phyloP scores from a whole-genome alignment of 2,888 invertebrate genomes.

The Stenurella melanura region DNA sequence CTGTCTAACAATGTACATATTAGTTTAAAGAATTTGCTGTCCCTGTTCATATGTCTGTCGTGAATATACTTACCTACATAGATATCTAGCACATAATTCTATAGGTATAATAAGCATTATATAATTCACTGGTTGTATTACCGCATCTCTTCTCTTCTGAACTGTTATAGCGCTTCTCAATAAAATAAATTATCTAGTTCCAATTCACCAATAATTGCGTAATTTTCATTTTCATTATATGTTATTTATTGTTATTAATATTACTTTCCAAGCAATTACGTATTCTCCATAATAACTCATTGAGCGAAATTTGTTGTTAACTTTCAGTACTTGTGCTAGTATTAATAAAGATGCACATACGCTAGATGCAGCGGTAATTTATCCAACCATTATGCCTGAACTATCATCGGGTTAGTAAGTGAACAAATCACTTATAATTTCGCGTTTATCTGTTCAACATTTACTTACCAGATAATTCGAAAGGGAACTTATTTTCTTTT shows the following conservation, averaged over 20 bases:
- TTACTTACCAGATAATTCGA: not conserved
- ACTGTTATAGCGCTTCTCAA: not conserved
- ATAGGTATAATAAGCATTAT: not conserved
- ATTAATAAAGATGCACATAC: not conserved
- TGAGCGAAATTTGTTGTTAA: not conserved
- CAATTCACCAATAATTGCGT: not conserved
- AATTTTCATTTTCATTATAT: not conserved
- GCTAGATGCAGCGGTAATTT: not conserved
- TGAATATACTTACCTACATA: not conserved
- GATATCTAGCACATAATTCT: not conserved
- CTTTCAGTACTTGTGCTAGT: not conserved
- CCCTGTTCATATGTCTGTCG: no score
- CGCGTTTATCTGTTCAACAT: not conserved
- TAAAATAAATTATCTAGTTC: not conserved
- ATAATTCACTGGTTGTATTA: not conserved
- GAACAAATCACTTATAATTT: not conserved
- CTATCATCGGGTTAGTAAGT: not conserved
- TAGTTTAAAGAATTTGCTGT: no score
- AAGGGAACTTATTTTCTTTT: not conserved
- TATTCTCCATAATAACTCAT: not conserved
- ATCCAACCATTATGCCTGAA: not conserved
- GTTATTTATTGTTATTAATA: not conserved
- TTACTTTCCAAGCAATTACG: slow-evolving; percentile 1
- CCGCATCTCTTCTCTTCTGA: not conserved
- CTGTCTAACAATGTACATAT: no score